Evolutionary conservation across 2,113 vertebrate genomes (phyloP), one percentile per base, ranked within the genome.

Genomic region (Lucifuga dentata): DNA sequence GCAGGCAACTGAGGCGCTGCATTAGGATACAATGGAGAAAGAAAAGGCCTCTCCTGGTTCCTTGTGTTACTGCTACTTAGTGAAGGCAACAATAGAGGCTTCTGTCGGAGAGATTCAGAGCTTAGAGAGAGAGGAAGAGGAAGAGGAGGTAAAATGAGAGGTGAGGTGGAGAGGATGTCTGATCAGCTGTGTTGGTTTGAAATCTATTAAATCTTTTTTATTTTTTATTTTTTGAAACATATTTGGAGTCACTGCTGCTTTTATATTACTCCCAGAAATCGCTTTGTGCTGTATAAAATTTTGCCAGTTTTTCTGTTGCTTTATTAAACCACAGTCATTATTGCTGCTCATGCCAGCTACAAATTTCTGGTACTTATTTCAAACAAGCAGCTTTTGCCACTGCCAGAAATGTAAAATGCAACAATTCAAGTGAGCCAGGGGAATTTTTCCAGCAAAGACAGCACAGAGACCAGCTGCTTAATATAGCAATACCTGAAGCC

Each of bases 21-120:
- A 58, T 84, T 76, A 73, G 68, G 76, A 80, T 19, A 78, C 75
- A 68, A 81, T 19, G 68, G 84, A 90, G 85, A 84, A 72, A 79
- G 76, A 77, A 67, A 55, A 72, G 73, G 81, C 51, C 52, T 39
- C 74, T 74, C 41, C 68, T 50, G 72, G 74, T 79, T 85, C 82
- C 80, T 90, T 76, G 70, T 80, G 78, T 91, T 90, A 89, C 91
- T 73, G 0, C 76, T 41, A 70, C 65, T 78, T 57, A 60, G 53
- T 21, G 46, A 71, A 33, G 19, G 71, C 63, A 78, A 91, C 91
- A 92, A 91, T 58, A 82, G 68, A 77, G 65, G 70, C 86, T 78
- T 88, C 90, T 91, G 87, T 92, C 81, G 35, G 13, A 72, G 13
- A 72, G 46, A 36, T 58, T 63, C 36, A 73, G 51, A 51, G 62